phyloP scores from a whole-genome alignment of 2,797 vertebrate species.

The Petrocephalus schoutedeni region DNA sequence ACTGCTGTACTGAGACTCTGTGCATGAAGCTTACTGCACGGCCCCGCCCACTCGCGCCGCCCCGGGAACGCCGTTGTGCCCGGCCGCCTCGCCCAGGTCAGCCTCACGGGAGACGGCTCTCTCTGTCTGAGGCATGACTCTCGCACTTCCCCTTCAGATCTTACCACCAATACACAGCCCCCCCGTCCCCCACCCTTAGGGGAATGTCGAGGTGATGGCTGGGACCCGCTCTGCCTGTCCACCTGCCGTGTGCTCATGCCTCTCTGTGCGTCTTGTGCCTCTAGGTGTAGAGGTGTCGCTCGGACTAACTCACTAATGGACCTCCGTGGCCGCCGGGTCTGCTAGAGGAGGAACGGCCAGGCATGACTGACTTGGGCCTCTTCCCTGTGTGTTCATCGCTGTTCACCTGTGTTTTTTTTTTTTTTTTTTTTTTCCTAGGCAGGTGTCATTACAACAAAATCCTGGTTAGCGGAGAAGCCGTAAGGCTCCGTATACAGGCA shows the following conservation, averaged over 20 bases:
- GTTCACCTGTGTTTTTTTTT: background rate
- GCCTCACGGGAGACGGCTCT: slow-evolving; percentile 15
- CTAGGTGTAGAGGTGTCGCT: slow-evolving; percentile 39
- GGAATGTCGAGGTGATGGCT: background rate
- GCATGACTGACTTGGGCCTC: slow-evolving; percentile 13
- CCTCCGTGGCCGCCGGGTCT: slow-evolving; percentile 50
- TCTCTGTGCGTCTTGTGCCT: slow-evolving; percentile 43
- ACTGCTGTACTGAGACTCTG: slow-evolving; percentile 56
- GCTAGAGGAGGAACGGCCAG: slow-evolving; percentile 41
- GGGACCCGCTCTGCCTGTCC: slow-evolving; percentile 30
- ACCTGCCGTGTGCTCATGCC: slow-evolving; percentile 32
- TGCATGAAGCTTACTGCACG: slow-evolving; percentile 71
- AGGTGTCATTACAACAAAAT: background rate
- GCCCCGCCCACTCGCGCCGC: slow-evolving; percentile 36
- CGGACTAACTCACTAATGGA: slow-evolving; percentile 58
- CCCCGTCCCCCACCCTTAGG: background rate
- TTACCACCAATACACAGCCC: background rate
- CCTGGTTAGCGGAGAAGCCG: background rate
- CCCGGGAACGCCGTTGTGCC: slow-evolving; percentile 36
- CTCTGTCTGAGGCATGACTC: slow-evolving; percentile 17
- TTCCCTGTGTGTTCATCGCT: background rate
- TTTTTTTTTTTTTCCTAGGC: background rate
- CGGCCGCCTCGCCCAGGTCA: slow-evolving; percentile 3
- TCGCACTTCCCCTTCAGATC: slow-evolving; percentile 4
- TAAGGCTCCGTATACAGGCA: background rate